Evolutionary conservation across 1,140 invertebrate species (phyloP).

Genomic region (Manduca sexta): DNA sequence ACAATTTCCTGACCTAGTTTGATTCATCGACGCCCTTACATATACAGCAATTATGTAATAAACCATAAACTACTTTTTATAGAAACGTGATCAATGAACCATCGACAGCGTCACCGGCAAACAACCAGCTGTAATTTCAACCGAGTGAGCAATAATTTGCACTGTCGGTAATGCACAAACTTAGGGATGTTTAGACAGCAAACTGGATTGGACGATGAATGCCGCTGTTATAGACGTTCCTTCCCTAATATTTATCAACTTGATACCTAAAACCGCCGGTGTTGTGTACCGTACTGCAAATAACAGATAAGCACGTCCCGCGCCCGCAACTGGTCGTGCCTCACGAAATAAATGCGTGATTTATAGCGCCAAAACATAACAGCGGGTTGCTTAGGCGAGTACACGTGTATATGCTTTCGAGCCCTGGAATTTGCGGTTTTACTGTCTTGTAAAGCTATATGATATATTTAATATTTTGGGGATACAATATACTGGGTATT

Average conservation of each 20-base stretch:
- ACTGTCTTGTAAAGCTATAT: too few relatives aligned
- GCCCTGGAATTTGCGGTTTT: too few relatives aligned
- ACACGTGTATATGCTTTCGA: too few relatives aligned
- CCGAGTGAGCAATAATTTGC: conserved; percentile 14
- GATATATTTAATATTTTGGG: too few relatives aligned
- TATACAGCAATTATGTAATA: background rate
- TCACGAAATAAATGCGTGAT: conserved; percentile 65
- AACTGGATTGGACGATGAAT: conserved; percentile 2
- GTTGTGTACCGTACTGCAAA: conserved; percentile 49
- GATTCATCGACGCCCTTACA: background rate
- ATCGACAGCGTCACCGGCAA: background rate
- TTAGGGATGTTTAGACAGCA: conserved; percentile 11
- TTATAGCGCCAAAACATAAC: conserved; percentile 47
- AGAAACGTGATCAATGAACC: too few relatives aligned
- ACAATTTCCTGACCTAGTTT: background rate
- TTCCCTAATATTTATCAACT: conserved; percentile 59
- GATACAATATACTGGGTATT: too few relatives aligned
- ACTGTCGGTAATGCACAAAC: conserved; percentile 6
- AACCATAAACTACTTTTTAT: too few relatives aligned
- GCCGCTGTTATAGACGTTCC: background rate
- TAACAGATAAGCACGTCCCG: conserved; percentile 63
- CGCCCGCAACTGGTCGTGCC: conserved; percentile 49
- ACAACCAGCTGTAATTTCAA: conserved; percentile 8
- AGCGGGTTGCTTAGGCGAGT: too few relatives aligned
- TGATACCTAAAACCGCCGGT: conserved; percentile 41